Percentiles rank a stretch among this genome's conserved stretches.
Conservation (phyloP, 2,888 invertebrate species). For the Sinopyrophorus schimmeli region DNA sequence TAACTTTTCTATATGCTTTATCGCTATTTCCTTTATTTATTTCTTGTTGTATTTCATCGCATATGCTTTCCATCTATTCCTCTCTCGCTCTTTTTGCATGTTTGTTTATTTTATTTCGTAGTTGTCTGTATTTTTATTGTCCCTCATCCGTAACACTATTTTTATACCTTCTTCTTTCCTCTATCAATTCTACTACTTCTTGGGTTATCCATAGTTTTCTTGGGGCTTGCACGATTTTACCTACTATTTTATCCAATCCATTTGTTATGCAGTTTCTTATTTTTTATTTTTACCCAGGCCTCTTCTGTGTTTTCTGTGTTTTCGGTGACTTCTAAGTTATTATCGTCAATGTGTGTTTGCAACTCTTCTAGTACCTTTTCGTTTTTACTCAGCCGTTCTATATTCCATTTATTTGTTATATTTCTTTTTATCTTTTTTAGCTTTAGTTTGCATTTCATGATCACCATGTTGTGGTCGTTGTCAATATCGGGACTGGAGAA, state of each 20-base stretch:
- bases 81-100: neutral
- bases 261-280: neutral
- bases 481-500: neutral
- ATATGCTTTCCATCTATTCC: neutral
- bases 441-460: neutral
- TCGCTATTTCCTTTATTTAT: neutral
- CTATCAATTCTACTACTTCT: neutral
- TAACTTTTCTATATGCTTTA: too few species aligned
- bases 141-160: neutral
- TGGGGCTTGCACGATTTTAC: neutral
- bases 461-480: slow-evolving; percentile 4
- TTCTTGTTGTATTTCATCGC: neutral
- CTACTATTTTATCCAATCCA: neutral
- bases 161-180: slow-evolving; percentile 1
- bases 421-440: neutral
- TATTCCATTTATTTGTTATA: neutral
- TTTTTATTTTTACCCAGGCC: too few species aligned
- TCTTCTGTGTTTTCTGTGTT: too few species aligned
- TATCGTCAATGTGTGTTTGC: neutral
- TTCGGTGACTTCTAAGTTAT: neutral
- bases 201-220: neutral
- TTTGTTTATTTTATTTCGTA: neutral
- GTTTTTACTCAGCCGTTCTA: neutral
- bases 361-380: neutral
- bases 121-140: neutral